Percentiles rank a stretch among this genome's conserved stretches.
Evolutionary conservation across 1,140 invertebrate genomes (phyloP).

Genomic region (Notospermus geniculatus): DNA sequence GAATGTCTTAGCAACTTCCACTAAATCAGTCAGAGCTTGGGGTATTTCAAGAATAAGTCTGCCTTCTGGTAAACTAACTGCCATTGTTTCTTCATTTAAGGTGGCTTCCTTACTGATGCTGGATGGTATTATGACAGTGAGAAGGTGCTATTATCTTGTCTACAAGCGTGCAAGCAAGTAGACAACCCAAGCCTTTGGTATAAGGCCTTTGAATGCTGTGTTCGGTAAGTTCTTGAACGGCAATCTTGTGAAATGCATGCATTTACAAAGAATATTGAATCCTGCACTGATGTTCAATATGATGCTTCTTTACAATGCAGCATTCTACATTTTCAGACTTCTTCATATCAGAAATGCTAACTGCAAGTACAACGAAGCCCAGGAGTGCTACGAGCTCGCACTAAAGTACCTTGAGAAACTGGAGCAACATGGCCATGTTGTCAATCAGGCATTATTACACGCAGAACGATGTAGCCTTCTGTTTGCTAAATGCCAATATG

Average conservation of each 20-base stretch:
- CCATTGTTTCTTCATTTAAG: conserved; percentile 40
- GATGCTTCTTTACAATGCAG: no score
- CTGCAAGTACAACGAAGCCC: conserved; percentile 72
- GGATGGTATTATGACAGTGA: conserved; percentile 77
- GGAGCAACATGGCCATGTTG: conserved; percentile 49
- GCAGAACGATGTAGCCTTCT: conserved; percentile 76
- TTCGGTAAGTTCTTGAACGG: conserved; percentile 35
- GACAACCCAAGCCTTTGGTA: conserved; percentile 27
- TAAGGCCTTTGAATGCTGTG: conserved; percentile 48
- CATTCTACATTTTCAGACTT: conserved; percentile 64
- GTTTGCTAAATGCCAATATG: conserved; percentile 79
- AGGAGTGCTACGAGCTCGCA: conserved; percentile 65
- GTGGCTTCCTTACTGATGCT: conserved; percentile 80
- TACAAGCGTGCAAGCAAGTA: conserved; percentile 39
- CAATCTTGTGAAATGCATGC: no score
- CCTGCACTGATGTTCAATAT: no score
- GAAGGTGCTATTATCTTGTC: conserved; percentile 66
- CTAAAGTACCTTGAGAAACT: conserved; percentile 61
- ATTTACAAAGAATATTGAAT: no score
- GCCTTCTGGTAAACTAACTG: no score
- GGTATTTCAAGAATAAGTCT: no score
- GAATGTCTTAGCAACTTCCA: no score
- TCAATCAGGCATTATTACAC: conserved; percentile 70
- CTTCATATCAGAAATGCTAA: conserved; percentile 77
- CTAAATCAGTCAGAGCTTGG: no score